Evolutionary conservation across 2,113 vertebrate genomes (phyloP), one percentile per base, ranked within the genome.

Genomic region (Ibidorhyncha struthersii): DNA sequence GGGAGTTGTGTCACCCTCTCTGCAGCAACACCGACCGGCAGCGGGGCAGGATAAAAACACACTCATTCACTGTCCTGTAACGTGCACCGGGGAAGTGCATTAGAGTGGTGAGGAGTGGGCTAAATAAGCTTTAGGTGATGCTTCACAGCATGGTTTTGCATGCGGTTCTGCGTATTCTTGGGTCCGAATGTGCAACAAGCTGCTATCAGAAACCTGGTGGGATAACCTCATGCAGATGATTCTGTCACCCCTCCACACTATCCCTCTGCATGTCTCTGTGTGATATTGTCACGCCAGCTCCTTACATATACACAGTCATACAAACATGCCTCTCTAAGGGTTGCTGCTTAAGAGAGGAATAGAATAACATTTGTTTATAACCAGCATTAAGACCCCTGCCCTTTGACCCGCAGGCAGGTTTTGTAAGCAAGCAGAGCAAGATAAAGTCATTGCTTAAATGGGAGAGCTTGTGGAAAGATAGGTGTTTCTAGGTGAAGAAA

Each of bases 1-100:
- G 38, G 18, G 23, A 17, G 40, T 10, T 4, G 9, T 36, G 38
- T 27, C 50, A 3, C 29, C 25, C 26, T 41, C 34, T 6, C 69
- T 14, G 52, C 41, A n/a, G 32, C 36, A 9, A 14, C 2, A 3
- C 18, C 3, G 36, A 14, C 26, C 1, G 26, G 4, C 38, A 9
- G 47, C 4, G 3, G 53, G 38, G 73, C 40, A 19, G 55, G 29
- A 16, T 17, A 23, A 61, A 45, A 3, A 4, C n/a, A 9, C 34
- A 4, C 9, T 5, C 8, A 29, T 16, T 29, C 38, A 16, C 65
- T n/a, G 19, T 12, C 61, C 32, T 27, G n/a, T n/a, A 32, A 17
- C 5, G 1, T 10, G 36, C 17, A 3, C 10, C 10, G 12, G 26
- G 27, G 38, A 40, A 22, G 34, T 2, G 14, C 21, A 4, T 32